Base-by-base conservation (phyloP, 2,113 vertebrate species). In the Synodontis membranacea region DNA sequence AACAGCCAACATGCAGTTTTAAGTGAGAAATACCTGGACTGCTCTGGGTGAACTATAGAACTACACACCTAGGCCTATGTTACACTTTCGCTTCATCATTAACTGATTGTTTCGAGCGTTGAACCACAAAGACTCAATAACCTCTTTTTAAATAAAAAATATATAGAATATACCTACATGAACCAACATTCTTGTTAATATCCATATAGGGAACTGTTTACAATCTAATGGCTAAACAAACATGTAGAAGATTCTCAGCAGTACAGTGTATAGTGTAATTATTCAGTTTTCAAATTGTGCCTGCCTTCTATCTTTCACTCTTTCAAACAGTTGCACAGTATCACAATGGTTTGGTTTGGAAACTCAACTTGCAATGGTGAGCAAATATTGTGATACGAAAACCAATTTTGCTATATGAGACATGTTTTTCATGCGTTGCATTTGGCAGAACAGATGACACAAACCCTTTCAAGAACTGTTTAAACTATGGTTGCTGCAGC, bases 361-460 rank as follows among this genome's bases (percentile, higher is more conserved):
- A 56, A 82, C 80, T 75, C 15, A 58, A 86, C 68, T 84, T 88
- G 81, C 84, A 89, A 86, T 66, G 15, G 37, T 86, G 86, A 86
- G 72, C 84, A 89, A 88, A 88, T 86, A 84, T 88, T 86, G 87
- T 72, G 79, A 83, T 70, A 84, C 81, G 74, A 86, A 88, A 80
- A 62, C 80, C 79, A 90, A 90, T 75, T 90, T 58, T 84, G 68
- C 84, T 88, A 66, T 89, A 56, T 50, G 50, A 83, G 37, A 83
- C 37, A 60, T 85, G 46, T 80, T 86, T 70, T 72, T 44, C 82
- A 54, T 85, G 83, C 78, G 66, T 85, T 83, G 79, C 44, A 78
- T 90, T 89, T 85, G 83, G 90, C 86, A 92, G 85, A 89, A 75
- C 82, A 88, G 76, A 86, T 80, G 85, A 90, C 76, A 84, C 78